These are phyloP conservation scores for Apotomis betuletana DNA, from an alignment of 2,888 invertebrate genomes.

Conservation along the genomic window DNA sequence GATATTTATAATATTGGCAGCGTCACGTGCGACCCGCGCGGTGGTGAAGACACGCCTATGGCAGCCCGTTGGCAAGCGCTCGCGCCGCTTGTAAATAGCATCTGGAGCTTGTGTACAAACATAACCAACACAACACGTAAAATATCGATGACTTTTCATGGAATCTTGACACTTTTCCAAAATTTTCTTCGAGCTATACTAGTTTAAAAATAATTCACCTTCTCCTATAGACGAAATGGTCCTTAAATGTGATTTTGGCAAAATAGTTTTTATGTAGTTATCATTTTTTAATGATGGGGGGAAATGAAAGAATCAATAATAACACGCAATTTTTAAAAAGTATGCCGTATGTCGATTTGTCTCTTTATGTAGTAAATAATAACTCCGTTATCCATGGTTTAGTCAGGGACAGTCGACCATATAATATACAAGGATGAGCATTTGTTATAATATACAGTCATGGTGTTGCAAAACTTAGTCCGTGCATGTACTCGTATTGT, in stretches of 20 bases:
- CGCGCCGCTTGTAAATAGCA: constrained; percentile 32
- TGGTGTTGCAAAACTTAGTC: too few relatives aligned
- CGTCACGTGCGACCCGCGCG: constrained; percentile 11
- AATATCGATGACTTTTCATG: constrained; percentile 15
- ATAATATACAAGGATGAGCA: constrained; percentile 1
- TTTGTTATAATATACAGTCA: background rate
- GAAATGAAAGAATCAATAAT: too few relatives aligned
- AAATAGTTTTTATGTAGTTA: background rate
- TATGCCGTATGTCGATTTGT: too few relatives aligned
- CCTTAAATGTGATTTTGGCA: background rate
- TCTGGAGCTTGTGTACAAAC: constrained; percentile 43
- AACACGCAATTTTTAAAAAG: too few relatives aligned
- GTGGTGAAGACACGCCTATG: constrained; percentile 2
- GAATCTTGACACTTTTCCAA: constrained; percentile 57
- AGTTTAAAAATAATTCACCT: background rate
- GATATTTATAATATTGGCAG: constrained; percentile 37
- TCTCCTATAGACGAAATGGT: background rate
- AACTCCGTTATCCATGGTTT: constrained; percentile 4
- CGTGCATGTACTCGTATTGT: too few relatives aligned
- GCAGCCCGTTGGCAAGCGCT: constrained; percentile 27
- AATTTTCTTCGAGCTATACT: constrained; percentile 31
- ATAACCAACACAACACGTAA: background rate
- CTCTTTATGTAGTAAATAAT: background rate
- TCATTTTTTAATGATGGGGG: too few relatives aligned
- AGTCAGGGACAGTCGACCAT: background rate